Conservation (phyloP, 2,888 invertebrate genomes). For the Torymus texanus region DNA sequence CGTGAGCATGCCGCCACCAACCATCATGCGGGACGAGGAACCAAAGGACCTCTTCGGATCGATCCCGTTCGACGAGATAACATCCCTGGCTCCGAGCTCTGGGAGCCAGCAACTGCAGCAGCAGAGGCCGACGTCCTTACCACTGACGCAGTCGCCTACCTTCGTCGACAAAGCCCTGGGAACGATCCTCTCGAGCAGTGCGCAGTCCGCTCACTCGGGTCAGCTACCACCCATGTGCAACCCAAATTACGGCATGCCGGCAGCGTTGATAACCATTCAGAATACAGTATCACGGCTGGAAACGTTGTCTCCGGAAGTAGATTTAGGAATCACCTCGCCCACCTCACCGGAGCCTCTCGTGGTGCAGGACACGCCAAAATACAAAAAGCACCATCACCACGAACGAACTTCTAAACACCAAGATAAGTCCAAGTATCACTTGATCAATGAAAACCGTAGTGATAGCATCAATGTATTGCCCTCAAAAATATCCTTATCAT, state of each 20-base stretch:
- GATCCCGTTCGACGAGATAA: conserved; percentile 71
- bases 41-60: conserved; percentile 73
- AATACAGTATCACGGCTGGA: conserved; percentile 64
- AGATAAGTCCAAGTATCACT: conserved; percentile 76
- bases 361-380: conserved; percentile 64
- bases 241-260: conserved; percentile 55
- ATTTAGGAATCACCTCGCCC: conserved; percentile 63
- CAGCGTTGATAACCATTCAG: conserved; percentile 63
- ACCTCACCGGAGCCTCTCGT: conserved; percentile 70
- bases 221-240: conserved; percentile 45
- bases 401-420: conserved; percentile 31
- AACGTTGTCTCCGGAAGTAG: conserved; percentile 49
- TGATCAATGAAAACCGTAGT: conserved; percentile 76
- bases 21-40: conserved; percentile 17
- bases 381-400: conserved; percentile 70
- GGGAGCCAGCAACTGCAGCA: conserved; percentile 61
- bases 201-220: conserved; percentile 53
- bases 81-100: conserved; percentile 62
- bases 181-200: conserved; percentile 57
- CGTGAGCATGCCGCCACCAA: background rate
- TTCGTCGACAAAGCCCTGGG: conserved; percentile 65
- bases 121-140: conserved; percentile 69
- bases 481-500: conserved; percentile 66
- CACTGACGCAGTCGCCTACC: conserved; percentile 66
- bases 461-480: conserved; percentile 69